These are phyloP conservation scores for Mythimna ferrago DNA, from an alignment of 2,888 invertebrate species.

Conservation along the genomic window DNA sequence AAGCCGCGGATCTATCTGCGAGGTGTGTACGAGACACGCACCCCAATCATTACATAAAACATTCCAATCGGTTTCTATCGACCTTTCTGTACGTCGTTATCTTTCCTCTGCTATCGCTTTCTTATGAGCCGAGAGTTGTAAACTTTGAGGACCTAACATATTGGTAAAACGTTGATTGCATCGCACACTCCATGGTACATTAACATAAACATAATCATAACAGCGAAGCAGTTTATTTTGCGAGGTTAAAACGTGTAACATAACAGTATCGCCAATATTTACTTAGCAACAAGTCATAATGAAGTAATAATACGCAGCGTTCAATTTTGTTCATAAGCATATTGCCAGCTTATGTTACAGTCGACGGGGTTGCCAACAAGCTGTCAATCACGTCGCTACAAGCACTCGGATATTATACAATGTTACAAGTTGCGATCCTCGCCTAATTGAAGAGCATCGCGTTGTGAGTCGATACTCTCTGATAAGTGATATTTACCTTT, in stretches of 20 bases:
- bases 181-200: constrained; percentile 11
- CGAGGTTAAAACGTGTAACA: constrained; percentile 39
- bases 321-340: constrained; percentile 63
- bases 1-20: constrained; percentile 76
- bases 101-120: constrained; percentile 57
- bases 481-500: constrained; percentile 55
- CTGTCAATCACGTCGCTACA: constrained; percentile 61
- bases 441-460: constrained; percentile 51
- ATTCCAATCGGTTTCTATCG: constrained; percentile 64
- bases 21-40: constrained; percentile 72
- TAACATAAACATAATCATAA: constrained; percentile 38
- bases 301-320: constrained; percentile 59
- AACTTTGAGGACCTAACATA: constrained; percentile 16
- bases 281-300: constrained; percentile 68
- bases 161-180: constrained; percentile 10
- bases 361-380: constrained; percentile 48
- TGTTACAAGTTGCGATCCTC: constrained; percentile 41
- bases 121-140: constrained; percentile 44
- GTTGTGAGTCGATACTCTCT: constrained; percentile 34
- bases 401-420: constrained; percentile 37
- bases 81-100: constrained; percentile 53
- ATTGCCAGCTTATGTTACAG: constrained; percentile 49
- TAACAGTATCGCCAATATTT: constrained; percentile 59
- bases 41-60: constrained; percentile 77
- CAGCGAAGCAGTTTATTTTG: constrained; percentile 22